Percentiles rank a stretch among this genome's conserved stretches.
These are phyloP conservation scores for Tetragnatha versicolor DNA, from an alignment of 1,140 invertebrate genomes.

Conservation along the genomic window DNA sequence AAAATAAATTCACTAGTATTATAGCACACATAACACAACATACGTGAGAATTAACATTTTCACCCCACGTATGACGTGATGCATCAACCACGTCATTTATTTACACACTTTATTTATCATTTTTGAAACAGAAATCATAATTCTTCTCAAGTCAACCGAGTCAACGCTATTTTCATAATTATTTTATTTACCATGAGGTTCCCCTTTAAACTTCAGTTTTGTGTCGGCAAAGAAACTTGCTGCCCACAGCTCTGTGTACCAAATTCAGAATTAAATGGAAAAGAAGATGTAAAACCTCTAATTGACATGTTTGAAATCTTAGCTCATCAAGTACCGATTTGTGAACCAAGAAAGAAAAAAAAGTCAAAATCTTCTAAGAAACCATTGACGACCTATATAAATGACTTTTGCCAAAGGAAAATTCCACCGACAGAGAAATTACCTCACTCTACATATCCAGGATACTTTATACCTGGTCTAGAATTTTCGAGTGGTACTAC, in stretches of 20 bases:
- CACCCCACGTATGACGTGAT: no score
- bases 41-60: no score
- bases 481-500: not conserved
- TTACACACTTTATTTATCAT: no score
- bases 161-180: no score
- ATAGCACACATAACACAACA: no score
- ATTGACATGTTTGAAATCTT: slow-evolving; percentile 13
- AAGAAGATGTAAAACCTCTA: not conserved
- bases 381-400: slow-evolving; percentile 1
- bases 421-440: not conserved
- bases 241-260: not conserved
- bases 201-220: not conserved
- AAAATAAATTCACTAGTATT: no score
- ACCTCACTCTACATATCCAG: not conserved
- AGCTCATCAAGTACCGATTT: not conserved
- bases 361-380: not conserved
- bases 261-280: not conserved
- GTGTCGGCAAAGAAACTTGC: not conserved
- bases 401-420: slow-evolving; percentile 9
- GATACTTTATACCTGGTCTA: not conserved
- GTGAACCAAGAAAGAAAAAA: not conserved
- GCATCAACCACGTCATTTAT: no score
- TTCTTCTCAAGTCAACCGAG: no score
- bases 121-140: no score
- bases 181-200: not conserved